These are phyloP conservation scores for Lepus timidus DNA, from an alignment of 2,113 vertebrate species.

Conservation along the genomic window DNA sequence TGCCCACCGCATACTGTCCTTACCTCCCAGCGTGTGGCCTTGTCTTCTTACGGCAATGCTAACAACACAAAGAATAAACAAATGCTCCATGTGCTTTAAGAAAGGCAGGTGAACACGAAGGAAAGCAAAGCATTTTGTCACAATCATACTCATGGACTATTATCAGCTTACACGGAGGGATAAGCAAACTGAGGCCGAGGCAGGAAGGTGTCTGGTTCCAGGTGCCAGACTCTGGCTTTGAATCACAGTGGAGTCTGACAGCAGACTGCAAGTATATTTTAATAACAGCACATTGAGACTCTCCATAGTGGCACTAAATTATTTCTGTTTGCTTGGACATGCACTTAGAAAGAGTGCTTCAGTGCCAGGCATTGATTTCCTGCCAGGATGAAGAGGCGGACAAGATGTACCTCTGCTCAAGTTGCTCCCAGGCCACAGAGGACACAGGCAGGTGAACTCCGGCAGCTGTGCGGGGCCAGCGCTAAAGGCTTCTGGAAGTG, in stretches of 20 bases:
- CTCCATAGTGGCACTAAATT: not conserved
- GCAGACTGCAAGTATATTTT: not conserved
- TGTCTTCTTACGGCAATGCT: not conserved
- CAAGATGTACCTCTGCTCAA: slow-evolving; percentile 4
- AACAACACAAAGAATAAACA: not conserved
- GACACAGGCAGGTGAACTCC: not conserved
- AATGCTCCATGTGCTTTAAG: not conserved
- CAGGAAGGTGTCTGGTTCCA: not conserved
- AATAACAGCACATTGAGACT: not conserved
- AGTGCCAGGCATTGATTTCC: slow-evolving; percentile 46
- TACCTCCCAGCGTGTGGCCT: not conserved
- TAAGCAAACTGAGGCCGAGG: not conserved
- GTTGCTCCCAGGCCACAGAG: not conserved
- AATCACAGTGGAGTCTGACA: not conserved
- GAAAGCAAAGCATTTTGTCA: not conserved
- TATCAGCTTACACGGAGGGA: not conserved
- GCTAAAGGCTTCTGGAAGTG: not conserved
- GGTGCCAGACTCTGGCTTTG: not conserved
- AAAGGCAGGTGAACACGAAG: not conserved
- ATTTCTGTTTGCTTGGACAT: not conserved
- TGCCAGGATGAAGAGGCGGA: slow-evolving; percentile 41
- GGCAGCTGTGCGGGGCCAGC: not conserved
- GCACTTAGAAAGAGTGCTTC: slow-evolving; percentile 59
- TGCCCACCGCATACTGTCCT: not conserved
- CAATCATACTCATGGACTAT: not conserved